Evolutionary conservation across 2,797 vertebrate genomes (phyloP), one percentile per base, ranked within the genome.

Genomic region (Pygocentrus nattereri): DNA sequence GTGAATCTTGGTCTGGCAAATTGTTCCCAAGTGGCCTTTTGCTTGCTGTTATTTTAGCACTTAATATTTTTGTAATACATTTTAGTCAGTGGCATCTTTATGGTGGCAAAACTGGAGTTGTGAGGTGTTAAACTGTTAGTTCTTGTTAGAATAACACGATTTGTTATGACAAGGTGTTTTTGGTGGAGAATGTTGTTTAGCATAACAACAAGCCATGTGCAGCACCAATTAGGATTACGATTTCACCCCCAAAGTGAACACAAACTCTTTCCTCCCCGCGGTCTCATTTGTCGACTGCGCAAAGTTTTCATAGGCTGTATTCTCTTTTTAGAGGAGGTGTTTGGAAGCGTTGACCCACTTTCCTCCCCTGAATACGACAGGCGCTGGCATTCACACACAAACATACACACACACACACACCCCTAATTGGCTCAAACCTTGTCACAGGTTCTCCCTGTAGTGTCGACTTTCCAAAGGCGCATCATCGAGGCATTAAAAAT

Each of bases 351-450:
- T 91, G 91, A 90, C 92, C 90, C 86, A 92, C 89, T 93, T 92
- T 92, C 79, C 83, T 87, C 41, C 44, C 82, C 49, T 1, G 75
- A 90, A 85, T 87, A 71, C 85, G 84, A 88, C 82, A 81, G 80
- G 77, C 86, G 77, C 70, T 86, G 86, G 69, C 81, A 72, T 81
- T 82, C 34, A 76, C 86, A 82, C 84, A 80, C 88, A 87, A 89
- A 90, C 84, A 74, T 74, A 72, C 30, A 76, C 86, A 83, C 84
- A 80, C 84, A 80, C 88, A 88, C 89, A 90, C 71, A 76, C 76
- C 65, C 72, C 87, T 93, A 92, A 94, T 93, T 94, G 91, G 90
- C 85, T 86, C 84, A 78, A 83, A 87, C 71, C 87, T 82, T 86
- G 89, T 93, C 90, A 90, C 85, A 59, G 52, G 73, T 86, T 88